phyloP scores from a whole-genome alignment of 2,113 vertebrate species.

The Oostethus manadensis region DNA sequence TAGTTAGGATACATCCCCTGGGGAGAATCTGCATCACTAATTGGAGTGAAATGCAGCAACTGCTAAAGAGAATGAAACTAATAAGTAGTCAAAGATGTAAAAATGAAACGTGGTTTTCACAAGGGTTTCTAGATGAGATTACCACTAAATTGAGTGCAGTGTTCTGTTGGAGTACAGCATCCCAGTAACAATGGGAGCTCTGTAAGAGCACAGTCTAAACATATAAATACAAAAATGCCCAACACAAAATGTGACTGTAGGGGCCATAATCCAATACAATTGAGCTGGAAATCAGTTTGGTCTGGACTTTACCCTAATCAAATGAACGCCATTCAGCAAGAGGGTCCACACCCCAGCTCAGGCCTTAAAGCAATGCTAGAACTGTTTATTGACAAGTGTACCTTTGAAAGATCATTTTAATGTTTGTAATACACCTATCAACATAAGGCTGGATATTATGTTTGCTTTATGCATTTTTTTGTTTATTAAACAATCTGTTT shows the following conservation, averaged over 20 bases:
- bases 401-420: no score
- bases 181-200: constrained; percentile 2
- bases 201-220: background rate
- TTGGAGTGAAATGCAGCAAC: constrained; percentile 13
- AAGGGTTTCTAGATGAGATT: constrained; percentile 5
- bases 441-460: no score
- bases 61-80: constrained; percentile 20
- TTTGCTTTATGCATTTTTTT: no score
- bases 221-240: background rate
- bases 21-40: constrained; percentile 16
- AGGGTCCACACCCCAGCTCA: background rate
- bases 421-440: no score
- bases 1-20: constrained; percentile 18
- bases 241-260: background rate
- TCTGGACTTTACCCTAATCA: background rate
- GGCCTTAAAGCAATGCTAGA: background rate
- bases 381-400: no score
- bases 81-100: constrained; percentile 25
- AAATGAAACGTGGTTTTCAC: constrained; percentile 20
- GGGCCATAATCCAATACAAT: constrained; percentile 2
- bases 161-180: constrained; percentile 8
- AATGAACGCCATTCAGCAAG: constrained; percentile 2
- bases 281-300: constrained; percentile 1
- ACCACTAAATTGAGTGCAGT: background rate
- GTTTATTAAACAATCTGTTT: no score